Conservation (phyloP, 2,888 invertebrate species). For the Heliconius ismenius region DNA sequence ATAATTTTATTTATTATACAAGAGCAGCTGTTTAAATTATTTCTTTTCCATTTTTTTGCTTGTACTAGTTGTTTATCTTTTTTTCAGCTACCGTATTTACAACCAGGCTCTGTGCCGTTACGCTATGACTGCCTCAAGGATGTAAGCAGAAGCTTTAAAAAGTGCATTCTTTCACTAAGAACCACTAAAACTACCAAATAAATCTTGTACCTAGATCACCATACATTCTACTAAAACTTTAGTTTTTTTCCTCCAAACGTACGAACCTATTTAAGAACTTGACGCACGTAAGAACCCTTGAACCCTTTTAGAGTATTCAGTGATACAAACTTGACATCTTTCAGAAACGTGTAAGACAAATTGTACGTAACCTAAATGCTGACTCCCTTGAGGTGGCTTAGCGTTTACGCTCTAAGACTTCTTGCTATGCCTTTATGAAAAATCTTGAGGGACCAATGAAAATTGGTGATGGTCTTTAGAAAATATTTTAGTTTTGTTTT, state of each 20-base stretch:
- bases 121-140: background rate
- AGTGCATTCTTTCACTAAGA: background rate
- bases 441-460: background rate
- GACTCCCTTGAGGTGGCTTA: conserved; percentile 29
- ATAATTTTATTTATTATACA: conserved; percentile 5
- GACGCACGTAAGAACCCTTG: conserved; percentile 35
- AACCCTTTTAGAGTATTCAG: conserved; percentile 40
- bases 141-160: background rate
- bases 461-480: background rate
- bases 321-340: conserved; percentile 39
- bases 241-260: conserved; percentile 11
- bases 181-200: background rate
- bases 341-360: conserved; percentile 37
- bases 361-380: conserved; percentile 38
- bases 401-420: conserved; percentile 12
- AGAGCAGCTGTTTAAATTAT: background rate
- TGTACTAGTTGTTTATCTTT: no score
- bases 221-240: background rate
- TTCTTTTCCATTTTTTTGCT: background rate
- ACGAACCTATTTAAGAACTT: conserved; percentile 36
- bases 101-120: background rate
- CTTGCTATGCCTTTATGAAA: background rate
- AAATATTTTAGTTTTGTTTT: background rate
- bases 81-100: background rate
- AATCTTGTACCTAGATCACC: background rate